phyloP scores from a whole-genome alignment of 2,797 vertebrate species.

The Halcyon smyrnensis region DNA sequence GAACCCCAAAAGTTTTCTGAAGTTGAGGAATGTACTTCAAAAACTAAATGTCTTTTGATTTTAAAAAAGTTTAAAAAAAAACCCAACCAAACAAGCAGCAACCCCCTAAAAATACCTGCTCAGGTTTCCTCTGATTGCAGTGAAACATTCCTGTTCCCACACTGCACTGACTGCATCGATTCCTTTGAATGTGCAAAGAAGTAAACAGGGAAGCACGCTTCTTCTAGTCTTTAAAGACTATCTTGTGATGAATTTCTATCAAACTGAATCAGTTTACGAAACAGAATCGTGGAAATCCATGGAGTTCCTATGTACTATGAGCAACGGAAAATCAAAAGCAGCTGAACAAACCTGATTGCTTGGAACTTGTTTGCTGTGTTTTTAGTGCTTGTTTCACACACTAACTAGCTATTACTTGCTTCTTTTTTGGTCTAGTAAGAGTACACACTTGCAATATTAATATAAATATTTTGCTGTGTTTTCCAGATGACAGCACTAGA shows the following conservation, averaged over 20 bases:
- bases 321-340: not conserved
- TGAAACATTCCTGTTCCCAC: not conserved
- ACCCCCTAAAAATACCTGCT: not conserved
- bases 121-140: not conserved
- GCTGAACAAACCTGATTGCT: not conserved
- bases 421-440: not conserved
- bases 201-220: not conserved
- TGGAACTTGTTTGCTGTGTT: not conserved
- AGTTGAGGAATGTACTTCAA: not conserved
- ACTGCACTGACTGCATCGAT: not conserved
- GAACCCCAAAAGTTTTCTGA: not conserved
- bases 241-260: not conserved
- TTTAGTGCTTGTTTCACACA: not conserved
- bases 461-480: not conserved
- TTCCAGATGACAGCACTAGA: slow-evolving; percentile 81
- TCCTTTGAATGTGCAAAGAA: not conserved
- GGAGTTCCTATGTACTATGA: not conserved
- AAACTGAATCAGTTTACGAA: not conserved
- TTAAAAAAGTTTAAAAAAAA: not conserved
- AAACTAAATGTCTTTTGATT: not conserved
- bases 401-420: not conserved
- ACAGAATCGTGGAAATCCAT: not conserved
- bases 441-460: not conserved
- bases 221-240: not conserved
- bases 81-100: not conserved